Evolutionary conservation across 2,888 invertebrate genomes (phyloP).

Genomic region (Gnatocerus cornutus): DNA sequence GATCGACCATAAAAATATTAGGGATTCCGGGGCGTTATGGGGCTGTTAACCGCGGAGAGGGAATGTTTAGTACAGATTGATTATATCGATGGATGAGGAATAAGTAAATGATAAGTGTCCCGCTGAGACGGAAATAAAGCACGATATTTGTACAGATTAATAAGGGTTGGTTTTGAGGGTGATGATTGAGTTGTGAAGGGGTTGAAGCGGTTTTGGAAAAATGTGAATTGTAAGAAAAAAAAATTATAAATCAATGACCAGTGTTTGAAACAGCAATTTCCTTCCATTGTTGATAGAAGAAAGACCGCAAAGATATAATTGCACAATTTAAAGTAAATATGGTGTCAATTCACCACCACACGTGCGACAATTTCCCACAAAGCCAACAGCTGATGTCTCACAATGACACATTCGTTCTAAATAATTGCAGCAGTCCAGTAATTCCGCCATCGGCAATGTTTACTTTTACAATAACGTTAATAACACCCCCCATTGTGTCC

Average conservation of each 20-base stretch:
- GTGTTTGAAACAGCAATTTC: too few species aligned
- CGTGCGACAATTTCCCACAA: slow-evolving; percentile 6
- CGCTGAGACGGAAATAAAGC: slow-evolving; percentile 42
- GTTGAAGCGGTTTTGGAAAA: background rate
- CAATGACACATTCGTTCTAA: slow-evolving; percentile 5
- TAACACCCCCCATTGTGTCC: slow-evolving; percentile 15
- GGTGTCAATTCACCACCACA: slow-evolving; percentile 6
- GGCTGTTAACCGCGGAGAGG: slow-evolving; percentile 63
- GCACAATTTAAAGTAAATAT: background rate
- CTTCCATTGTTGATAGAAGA: background rate
- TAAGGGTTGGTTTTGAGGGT: slow-evolving; percentile 9
- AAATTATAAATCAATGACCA: too few species aligned
- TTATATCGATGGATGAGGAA: slow-evolving; percentile 48
- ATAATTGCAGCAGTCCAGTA: slow-evolving; percentile 1
- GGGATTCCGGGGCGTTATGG: slow-evolving; percentile 68
- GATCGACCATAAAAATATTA: slow-evolving; percentile 72
- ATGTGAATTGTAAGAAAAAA: too few species aligned
- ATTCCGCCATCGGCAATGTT: slow-evolving; percentile 12
- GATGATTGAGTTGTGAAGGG: background rate
- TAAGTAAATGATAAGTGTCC: slow-evolving; percentile 47
- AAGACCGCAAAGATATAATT: background rate
- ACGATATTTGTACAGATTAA: slow-evolving; percentile 30
- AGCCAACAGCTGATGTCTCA: slow-evolving; percentile 1
- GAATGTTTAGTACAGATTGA: slow-evolving; percentile 61
- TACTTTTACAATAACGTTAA: slow-evolving; percentile 21